Evolutionary conservation across 2,888 invertebrate species (phyloP).

Genomic region (Arrhopalites spinosus): DNA sequence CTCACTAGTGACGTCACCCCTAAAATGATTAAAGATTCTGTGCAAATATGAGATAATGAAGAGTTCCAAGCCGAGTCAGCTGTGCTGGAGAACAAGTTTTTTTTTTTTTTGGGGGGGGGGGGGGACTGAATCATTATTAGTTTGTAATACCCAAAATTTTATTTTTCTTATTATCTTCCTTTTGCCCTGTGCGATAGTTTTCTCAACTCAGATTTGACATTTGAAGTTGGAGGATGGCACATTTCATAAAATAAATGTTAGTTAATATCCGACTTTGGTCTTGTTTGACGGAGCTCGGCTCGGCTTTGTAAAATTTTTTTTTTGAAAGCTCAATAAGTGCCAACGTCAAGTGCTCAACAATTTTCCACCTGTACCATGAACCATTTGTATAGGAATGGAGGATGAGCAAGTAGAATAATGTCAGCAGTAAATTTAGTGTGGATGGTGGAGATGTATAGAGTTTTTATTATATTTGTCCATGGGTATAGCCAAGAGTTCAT

Average conservation of each 20-base stretch:
- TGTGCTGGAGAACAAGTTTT: constrained; percentile 17
- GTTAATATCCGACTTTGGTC: constrained; percentile 18
- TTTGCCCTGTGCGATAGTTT: too few relatives aligned
- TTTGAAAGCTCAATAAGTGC: constrained; percentile 18
- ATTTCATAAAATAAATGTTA: constrained; percentile 27
- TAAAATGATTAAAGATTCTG: too few relatives aligned
- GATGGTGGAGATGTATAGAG: too few relatives aligned
- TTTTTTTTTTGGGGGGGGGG: neutral
- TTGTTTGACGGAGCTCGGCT: neutral
- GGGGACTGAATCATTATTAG: too few relatives aligned
- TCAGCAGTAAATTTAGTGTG: too few relatives aligned
- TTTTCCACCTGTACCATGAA: neutral
- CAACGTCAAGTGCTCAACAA: constrained; percentile 10
- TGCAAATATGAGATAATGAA: too few relatives aligned
- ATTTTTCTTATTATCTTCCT: neutral
- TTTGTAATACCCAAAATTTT: neutral
- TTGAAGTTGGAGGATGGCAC: neutral
- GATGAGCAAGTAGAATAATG: too few relatives aligned
- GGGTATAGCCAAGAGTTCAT: too few relatives aligned
- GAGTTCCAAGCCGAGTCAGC: too few relatives aligned
- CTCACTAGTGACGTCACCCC: too few relatives aligned
- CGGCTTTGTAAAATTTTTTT: constrained; percentile 16
- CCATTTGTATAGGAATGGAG: neutral
- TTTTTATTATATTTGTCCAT: too few relatives aligned
- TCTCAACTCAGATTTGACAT: too few relatives aligned